Evolutionary conservation across 2,888 invertebrate genomes (phyloP).

Genomic region (Abscondita cerata): DNA sequence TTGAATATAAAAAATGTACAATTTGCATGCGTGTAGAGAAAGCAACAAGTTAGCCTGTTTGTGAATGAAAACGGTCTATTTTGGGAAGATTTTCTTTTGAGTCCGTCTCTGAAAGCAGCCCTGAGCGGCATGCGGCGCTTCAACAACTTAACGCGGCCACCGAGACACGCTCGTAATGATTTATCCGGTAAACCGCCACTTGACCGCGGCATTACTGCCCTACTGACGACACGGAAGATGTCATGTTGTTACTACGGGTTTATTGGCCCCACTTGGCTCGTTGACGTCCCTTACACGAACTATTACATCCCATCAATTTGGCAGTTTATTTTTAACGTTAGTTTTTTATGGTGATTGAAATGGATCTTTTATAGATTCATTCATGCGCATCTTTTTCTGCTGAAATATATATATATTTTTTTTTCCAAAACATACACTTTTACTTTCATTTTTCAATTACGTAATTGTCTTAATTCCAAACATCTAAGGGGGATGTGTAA

Average conservation of each 20-base stretch:
- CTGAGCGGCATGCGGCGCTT: constrained; percentile 33
- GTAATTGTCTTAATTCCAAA: neutral
- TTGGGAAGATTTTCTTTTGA: constrained; percentile 16
- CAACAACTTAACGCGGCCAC: constrained; percentile 31
- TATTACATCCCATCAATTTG: constrained; percentile 33
- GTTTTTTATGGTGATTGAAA: constrained; percentile 22
- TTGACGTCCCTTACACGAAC: constrained; percentile 28
- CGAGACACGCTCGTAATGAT: constrained; percentile 39
- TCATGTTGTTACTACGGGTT: constrained; percentile 35
- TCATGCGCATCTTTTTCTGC: neutral
- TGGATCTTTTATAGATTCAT: constrained; percentile 20
- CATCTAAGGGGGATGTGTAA: neutral
- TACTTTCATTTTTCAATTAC: neutral
- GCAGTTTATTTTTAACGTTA: constrained; percentile 25
- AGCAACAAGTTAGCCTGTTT: constrained; percentile 28
- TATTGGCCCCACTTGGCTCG: constrained; percentile 35
- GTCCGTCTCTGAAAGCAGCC: constrained; percentile 30
- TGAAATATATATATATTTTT: too few relatives aligned
- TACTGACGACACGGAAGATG: constrained; percentile 36
- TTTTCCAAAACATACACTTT: neutral
- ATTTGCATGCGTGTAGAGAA: constrained; percentile 15
- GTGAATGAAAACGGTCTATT: constrained; percentile 21
- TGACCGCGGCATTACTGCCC: constrained; percentile 38
- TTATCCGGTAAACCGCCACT: constrained; percentile 40
- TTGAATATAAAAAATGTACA: constrained; percentile 15